Conservation (phyloP, 2,888 invertebrate genomes). For the Agrypnus murinus region DNA sequence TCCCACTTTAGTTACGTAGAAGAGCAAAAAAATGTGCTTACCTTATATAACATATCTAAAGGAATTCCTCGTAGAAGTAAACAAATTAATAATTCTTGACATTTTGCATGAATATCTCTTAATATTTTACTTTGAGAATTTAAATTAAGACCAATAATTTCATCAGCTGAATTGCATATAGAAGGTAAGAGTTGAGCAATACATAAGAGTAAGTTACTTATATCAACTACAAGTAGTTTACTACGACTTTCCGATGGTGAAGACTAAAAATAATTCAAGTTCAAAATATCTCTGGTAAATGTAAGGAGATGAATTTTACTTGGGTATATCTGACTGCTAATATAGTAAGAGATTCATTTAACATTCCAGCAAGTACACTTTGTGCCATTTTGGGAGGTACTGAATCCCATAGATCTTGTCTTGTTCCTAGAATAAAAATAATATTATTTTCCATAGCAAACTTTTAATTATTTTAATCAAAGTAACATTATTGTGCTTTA, state of each 20-base stretch:
- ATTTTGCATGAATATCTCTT: constrained; percentile 89
- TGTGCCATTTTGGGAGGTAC: constrained; percentile 93
- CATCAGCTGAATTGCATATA: constrained; percentile 78
- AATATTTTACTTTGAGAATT: constrained; percentile 79
- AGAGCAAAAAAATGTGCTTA: constrained; percentile 61
- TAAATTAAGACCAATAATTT: constrained; percentile 76
- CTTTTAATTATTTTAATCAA: no score
- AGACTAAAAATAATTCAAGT: constrained; percentile 76
- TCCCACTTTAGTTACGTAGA: no score
- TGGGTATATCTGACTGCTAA: constrained; percentile 87
- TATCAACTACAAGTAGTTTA: constrained; percentile 80
- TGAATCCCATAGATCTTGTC: constrained; percentile 88
- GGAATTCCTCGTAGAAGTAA: constrained; percentile 84
- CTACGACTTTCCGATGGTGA: constrained; percentile 77
- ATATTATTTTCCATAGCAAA: no score
- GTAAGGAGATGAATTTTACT: constrained; percentile 69
- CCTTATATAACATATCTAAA: constrained; percentile 85
- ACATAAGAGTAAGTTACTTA: constrained; percentile 85
- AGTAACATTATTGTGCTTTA: no score
- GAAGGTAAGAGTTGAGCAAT: constrained; percentile 82
- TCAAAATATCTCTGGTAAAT: constrained; percentile 7
- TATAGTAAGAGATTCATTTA: constrained; percentile 89
- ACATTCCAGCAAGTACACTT: constrained; percentile 87
- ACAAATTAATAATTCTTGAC: constrained; percentile 85
- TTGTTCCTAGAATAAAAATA: constrained; percentile 75